phyloP scores from a whole-genome alignment of 2,797 vertebrate species.

The Hemibagrus guttatus region DNA sequence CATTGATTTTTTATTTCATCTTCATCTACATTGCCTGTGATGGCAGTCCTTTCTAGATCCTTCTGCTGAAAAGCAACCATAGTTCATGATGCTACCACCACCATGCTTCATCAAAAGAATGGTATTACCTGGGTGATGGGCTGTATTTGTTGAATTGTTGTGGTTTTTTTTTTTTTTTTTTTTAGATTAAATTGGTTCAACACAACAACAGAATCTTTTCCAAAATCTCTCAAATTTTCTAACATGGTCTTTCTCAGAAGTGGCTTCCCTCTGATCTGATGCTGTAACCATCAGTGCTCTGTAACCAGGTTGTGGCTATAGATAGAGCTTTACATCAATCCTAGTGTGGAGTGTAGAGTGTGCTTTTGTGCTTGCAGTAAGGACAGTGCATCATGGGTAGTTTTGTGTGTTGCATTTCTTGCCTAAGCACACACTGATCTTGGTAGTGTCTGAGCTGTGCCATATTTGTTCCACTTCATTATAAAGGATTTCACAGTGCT shows the following conservation, averaged over 20 bases:
- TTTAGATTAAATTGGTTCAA: too few relatives aligned
- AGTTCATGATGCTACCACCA: slow-evolving; percentile 2
- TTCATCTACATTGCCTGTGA: not conserved
- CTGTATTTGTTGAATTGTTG: too few relatives aligned
- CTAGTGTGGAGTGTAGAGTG: slow-evolving; percentile 87
- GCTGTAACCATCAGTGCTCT: not conserved
- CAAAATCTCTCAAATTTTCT: not conserved
- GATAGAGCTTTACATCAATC: slow-evolving; percentile 73
- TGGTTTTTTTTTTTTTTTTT: too few relatives aligned
- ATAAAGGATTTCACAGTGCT: slow-evolving; percentile 3
- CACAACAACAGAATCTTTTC: not conserved
- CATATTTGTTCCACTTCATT: not conserved
- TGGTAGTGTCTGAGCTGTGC: not conserved
- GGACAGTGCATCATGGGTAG: slow-evolving; percentile 97
- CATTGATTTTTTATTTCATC: too few relatives aligned
- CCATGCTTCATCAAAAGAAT: not conserved
- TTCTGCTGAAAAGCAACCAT: not conserved
- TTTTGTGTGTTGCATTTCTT: slow-evolving; percentile 84
- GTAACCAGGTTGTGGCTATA: not conserved
- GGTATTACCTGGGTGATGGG: not conserved
- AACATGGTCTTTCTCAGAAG: not conserved
- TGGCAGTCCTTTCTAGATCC: not conserved
- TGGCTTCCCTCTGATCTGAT: not conserved
- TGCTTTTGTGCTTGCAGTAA: slow-evolving; percentile 96
- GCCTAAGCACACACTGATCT: not conserved